Base-by-base conservation (phyloP, 1,140 invertebrate species). In the Philopotamus ludificatus region DNA sequence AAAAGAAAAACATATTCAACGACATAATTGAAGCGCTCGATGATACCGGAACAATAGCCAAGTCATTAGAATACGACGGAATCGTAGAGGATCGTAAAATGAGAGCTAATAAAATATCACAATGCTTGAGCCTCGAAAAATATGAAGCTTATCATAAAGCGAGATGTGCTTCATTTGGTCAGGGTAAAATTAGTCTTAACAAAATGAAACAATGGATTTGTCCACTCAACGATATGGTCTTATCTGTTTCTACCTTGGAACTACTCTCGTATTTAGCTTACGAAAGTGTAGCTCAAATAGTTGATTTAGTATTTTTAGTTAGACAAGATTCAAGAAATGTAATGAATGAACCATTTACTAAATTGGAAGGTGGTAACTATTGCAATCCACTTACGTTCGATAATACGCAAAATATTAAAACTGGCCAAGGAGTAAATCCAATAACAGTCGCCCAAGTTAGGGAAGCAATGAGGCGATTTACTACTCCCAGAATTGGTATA, bases 241-340 rank as follows among this genome's bases (percentile, higher is more conserved):
- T 84, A 23, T 77, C 79, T 8, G 79, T 77, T 51, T 73, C 79
- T 65, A 81, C 82, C 1, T 73, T 84, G 34, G 81, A 82, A 53
- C 78, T 87, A 45, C 72, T 88, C 42, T 79, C 83, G 54, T 88
- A 88, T 73, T 74, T 89, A 16, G 85, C 86, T 0, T 86, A 87
- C 72, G 87, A 89, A 77, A 86, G 84, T 4, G 83, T 88, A 3
- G 86, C 86, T 8, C 82, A 87, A 74, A 83, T 89, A 61, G 78
- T 88, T 58, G 87, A 89, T 74, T 74, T 87, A 23, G 79, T 84
- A 15, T 75, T 88, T n/a, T 67, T 87, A 53, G 83, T 88, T 0
- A 80, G 85, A 62, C 83, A 84, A 70, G 85, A 87, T 70, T 77
- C 78, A 66, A 78, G 75, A 58, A 81, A 81, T 65, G 74, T 75